Base-by-base conservation (phyloP, 2,797 vertebrate species). In the Serranus cabrilla region DNA sequence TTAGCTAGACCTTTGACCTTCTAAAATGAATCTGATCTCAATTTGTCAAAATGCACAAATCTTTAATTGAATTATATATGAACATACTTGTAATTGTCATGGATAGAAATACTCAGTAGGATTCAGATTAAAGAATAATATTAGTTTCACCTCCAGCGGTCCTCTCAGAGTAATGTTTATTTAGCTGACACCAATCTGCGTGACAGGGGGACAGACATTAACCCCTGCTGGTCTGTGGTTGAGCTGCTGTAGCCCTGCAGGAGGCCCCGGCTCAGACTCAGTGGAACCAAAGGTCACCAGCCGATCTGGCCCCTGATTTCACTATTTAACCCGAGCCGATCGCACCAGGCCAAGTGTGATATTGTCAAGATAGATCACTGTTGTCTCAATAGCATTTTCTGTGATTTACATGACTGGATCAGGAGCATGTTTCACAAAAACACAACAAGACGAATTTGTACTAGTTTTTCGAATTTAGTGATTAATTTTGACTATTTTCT, bases 281-380 rank as follows among this genome's bases (percentile, higher is more conserved):
- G 7, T 74, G 87, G 84, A 81, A 77, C 80, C 84, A 52, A 16
- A 77, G 57, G 62, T 78, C 78, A 78, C 23, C 52, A 31, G 57
- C 25, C 14, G 3, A 72, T 50, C 57, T 46, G 49, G 31, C 18
- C 72, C 50, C 7, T 21, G 51, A 54, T 65, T 65, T 70, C 47
- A 64, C 42, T 5, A 17, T 46, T 43, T 49, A 70, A 70, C 43
- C 66, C 11, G 2, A 20, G 40, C 45, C 7, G n/a, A 27, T 23
- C 42, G 20, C 23, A 20, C 20, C 10, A 70, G 58, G 58, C 45
- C 16, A 37, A 17, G 49, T 18, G n/a, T 37, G 23, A 20, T 18
- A 17, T 47, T 13, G 39, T 54, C 23, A 4, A 51, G 11, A 60
- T 27, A 21, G n/a, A 17, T 61, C 7, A 9, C 2, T 23, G 34